These are phyloP conservation scores for Spilogale gracilis DNA, from an alignment of 2,113 vertebrate genomes.

Conservation along the genomic window DNA sequence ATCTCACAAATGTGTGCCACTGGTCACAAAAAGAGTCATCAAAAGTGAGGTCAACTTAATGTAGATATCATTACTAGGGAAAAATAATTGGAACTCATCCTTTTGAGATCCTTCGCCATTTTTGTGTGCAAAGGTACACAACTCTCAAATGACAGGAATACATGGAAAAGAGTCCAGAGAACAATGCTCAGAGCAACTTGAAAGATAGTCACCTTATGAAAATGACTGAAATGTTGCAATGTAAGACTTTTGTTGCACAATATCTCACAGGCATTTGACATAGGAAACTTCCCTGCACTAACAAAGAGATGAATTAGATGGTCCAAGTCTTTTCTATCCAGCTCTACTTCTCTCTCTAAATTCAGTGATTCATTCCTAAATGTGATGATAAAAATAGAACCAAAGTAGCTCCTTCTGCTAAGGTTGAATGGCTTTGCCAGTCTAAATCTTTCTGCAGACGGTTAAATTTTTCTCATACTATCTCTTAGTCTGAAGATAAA, in stretches of 20 bases:
- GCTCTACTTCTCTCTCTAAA: conserved; percentile 52
- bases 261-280: conserved; percentile 49
- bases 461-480: conserved; percentile 34
- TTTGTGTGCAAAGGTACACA: conserved; percentile 38
- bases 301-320: conserved; percentile 61
- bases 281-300: conserved; percentile 21
- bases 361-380: conserved; percentile 67
- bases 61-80: background rate
- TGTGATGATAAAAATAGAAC: conserved; percentile 54
- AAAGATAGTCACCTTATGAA: conserved; percentile 58
- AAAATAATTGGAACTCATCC: background rate
- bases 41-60: background rate
- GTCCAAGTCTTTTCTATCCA: background rate
- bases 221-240: conserved; percentile 66
- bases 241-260: conserved; percentile 59
- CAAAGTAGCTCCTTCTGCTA: conserved; percentile 58
- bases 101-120: background rate
- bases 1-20: conserved; percentile 12
- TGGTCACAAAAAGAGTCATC: conserved; percentile 33
- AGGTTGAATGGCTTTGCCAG: conserved; percentile 61
- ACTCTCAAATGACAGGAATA: background rate
- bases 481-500: conserved; percentile 38
- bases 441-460: conserved; percentile 54
- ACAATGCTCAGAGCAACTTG: conserved; percentile 3
- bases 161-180: conserved; percentile 28